phyloP scores from a whole-genome alignment of 2,113 vertebrate genomes.

The Takifugu flavidus region DNA sequence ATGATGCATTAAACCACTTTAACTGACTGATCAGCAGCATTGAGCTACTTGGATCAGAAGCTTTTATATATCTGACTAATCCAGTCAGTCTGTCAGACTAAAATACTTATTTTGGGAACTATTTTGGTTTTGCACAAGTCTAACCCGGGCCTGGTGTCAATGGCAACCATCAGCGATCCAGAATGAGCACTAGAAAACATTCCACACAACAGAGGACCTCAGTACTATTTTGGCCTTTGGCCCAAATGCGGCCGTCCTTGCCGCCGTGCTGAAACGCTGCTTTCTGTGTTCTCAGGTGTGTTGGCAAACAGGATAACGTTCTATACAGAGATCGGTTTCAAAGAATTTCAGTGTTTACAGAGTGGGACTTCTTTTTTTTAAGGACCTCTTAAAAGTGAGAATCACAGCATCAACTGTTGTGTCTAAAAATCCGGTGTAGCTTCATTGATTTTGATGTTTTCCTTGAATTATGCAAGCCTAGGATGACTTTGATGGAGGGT shows the following conservation, averaged over 20 bases:
- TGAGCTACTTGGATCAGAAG: background rate
- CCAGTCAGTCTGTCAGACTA: conserved; percentile 3
- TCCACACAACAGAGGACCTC: conserved; percentile 57
- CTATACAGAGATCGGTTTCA: conserved; percentile 23
- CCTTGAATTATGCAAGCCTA: too few relatives aligned
- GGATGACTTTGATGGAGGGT: too few relatives aligned
- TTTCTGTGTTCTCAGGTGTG: conserved; percentile 10
- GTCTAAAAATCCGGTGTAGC: too few relatives aligned
- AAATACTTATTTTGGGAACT: too few relatives aligned
- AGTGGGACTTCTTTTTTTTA: background rate
- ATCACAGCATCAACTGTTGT: too few relatives aligned
- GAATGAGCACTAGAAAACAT: conserved; percentile 24
- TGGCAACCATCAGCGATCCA: background rate
- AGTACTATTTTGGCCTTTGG: conserved; percentile 43
- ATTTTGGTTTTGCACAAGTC: too few relatives aligned
- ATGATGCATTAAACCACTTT: too few relatives aligned
- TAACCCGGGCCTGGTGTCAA: background rate
- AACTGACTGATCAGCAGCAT: too few relatives aligned
- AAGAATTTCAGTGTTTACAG: background rate
- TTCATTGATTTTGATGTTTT: too few relatives aligned
- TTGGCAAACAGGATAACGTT: background rate
- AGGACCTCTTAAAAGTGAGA: background rate
- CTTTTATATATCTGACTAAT: background rate
- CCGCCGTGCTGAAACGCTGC: conserved; percentile 19
- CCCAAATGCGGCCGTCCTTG: conserved; percentile 28